Evolutionary conservation across 2,113 vertebrate species (phyloP), one percentile per base, ranked within the genome.

Genomic region (Numenius arquata): DNA sequence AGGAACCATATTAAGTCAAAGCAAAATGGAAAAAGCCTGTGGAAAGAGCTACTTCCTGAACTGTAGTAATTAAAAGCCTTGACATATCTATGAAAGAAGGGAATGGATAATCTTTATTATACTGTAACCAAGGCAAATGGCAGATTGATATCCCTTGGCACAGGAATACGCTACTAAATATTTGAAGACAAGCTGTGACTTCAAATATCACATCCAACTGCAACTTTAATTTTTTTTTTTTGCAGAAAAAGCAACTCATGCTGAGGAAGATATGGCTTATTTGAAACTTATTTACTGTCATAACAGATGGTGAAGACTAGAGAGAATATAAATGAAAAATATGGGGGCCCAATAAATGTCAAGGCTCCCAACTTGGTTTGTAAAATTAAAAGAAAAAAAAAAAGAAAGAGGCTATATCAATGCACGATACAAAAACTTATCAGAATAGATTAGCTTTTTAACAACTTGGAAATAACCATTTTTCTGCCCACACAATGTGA

Each of bases 121-220:
- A 97, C 81, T 96, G 92, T 95, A 95, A 96, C 90, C 92, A 97
- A 97, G 47, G 94, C 95, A 91, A 97, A 96, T 94, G 91, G 92
- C 94, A 96, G 96, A 97, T 96, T 97, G 96, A 97, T 97, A 95
- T 97, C 92, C 96, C 87, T 96, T 97, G 96, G 96, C 96, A 97
- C 77, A 94, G 66, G 58, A 88, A 95, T 52, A 96, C 2, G 6
- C 96, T 89, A 96, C 96, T 95, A 97, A 97, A 97, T 97, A 96
- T 97, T 96, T 96, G 96, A 97, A 97, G 95, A 97, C 96, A 97
- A 97, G 95, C 96, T 96, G 96, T 97, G 96, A 96, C 96, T 97
- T 97, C 96, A 92, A 95, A 96, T 97, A 97, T 96, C 96, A 95
- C 94, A 96, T 96, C 96, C 95, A 97, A 97, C 96, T 96, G 96